A percentile compares a stretch with the other conserved stretches of the same genome.
Evolutionary conservation across 2,888 invertebrate genomes (phyloP).

Genomic region (Netelia virgata): DNA sequence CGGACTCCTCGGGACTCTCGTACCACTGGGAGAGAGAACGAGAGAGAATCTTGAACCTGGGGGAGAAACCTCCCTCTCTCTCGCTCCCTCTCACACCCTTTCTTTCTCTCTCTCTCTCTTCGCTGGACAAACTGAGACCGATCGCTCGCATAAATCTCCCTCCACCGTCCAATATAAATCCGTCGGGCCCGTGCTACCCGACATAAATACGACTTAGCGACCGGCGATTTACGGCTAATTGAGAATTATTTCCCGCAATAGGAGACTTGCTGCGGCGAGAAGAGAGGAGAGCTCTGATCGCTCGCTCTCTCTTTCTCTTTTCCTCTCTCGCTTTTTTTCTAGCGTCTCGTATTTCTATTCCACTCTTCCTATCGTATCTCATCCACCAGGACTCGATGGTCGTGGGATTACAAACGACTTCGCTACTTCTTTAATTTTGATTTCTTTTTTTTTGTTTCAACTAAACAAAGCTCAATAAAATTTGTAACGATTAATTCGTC

Average conservation of each 20-base stretch:
- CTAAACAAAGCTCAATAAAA: conserved; percentile 38
- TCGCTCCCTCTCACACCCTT: conserved; percentile 39
- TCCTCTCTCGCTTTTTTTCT: conserved; percentile 4
- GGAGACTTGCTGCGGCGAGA: conserved; percentile 65
- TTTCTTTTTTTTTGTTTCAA: conserved; percentile 7
- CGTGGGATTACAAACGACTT: conserved; percentile 62
- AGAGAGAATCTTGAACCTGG: conserved; percentile 46
- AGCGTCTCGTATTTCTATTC: conserved; percentile 49
- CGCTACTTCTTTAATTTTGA: not conserved
- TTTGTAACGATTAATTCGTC: conserved; percentile 39
- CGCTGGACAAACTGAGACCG: conserved; percentile 83
- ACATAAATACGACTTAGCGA: conserved; percentile 84
- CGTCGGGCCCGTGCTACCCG: conserved; percentile 73
- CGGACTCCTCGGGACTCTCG: conserved; percentile 12
- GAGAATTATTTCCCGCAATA: conserved; percentile 84
- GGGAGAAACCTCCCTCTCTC: conserved; percentile 33
- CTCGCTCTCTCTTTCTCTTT: conserved; percentile 35
- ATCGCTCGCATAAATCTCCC: conserved; percentile 83
- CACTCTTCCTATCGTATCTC: conserved; percentile 59
- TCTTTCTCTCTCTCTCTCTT: conserved; percentile 53
- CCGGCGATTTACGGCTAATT: conserved; percentile 82
- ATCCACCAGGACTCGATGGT: conserved; percentile 46
- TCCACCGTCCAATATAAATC: conserved; percentile 81
- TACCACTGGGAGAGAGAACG: conserved; percentile 37
- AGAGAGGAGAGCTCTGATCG: conserved; percentile 48